Evolutionary conservation across 2,113 vertebrate species (phyloP), one percentile per base, ranked within the genome.

Genomic region (Rhabdornis inornatus): DNA sequence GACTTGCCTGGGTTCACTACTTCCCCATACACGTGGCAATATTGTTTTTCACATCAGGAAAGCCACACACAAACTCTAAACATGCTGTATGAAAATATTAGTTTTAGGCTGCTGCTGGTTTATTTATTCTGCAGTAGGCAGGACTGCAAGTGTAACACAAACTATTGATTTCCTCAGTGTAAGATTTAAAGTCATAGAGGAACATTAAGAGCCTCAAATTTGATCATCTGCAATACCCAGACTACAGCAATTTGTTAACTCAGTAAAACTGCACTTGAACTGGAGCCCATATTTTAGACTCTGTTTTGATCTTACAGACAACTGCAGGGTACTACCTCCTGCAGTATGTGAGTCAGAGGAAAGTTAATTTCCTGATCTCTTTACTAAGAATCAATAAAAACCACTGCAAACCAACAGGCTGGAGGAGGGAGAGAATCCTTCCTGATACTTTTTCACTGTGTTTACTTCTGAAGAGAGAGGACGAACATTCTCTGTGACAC

Each of bases 111-210:
- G 70, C 21, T 81, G 40, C 31, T 83, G n/a, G 12, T 69, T 76
- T 78, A 66, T 76, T 90, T 83, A 74, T 90, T 69, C 59, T 60
- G 28, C 40, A 55, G 25, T 33, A 70, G 74, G 35, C 27, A 84
- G 80, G 49, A 89, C 31, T 71, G 35, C 31, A 90, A 94, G 24
- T 31, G 44, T 69, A 89, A 95, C 68, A 74, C 40, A 87, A 92
- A 55, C 61, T 83, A 76, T 35, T 60, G 69, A 87, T 91, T 42
- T 90, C 49, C 47, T 86, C 49, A 37, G 56, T 47, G 15, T 40
- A 91, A 75, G 30, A 82, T 76, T 78, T 89, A 42, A 89, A 84
- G 57, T 71, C 44, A 69, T 57, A 53, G 13, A 74, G 59, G 42
- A 80, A 53, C 47, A 64, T 63, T 65, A 83, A 66, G 13, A 89